Evolutionary conservation across 2,797 vertebrate genomes (phyloP).

Genomic region (Nothura maculosa): DNA sequence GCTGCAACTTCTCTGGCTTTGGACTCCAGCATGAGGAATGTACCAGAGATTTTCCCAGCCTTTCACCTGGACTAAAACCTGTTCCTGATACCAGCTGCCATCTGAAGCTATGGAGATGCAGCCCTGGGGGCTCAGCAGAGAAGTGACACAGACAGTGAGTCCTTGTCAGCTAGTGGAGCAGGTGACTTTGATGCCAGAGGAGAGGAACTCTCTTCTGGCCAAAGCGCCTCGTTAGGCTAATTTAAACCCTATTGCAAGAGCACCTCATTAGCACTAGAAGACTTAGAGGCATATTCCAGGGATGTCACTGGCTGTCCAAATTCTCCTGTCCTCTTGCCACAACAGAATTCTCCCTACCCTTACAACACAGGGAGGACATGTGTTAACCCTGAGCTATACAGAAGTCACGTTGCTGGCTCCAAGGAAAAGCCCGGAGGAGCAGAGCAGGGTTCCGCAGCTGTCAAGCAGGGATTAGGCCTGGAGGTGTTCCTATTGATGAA

Average conservation of each 20-base stretch:
- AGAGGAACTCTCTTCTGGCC: background rate
- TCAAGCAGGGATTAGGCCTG: background rate
- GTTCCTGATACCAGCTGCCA: background rate
- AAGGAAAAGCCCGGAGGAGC: background rate
- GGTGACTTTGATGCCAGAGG: background rate
- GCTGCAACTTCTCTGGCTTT: background rate
- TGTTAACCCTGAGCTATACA: background rate
- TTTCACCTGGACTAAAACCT: background rate
- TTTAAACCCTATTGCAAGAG: rapidly evolving
- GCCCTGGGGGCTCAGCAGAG: background rate
- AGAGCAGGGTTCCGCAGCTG: background rate
- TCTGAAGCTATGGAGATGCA: background rate
- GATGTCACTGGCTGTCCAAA: background rate
- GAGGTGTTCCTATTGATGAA: background rate
- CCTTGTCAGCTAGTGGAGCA: background rate
- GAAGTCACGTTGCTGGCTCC: background rate
- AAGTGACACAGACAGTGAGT: background rate
- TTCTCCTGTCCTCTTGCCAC: background rate
- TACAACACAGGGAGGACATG: background rate
- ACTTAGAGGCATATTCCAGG: background rate
- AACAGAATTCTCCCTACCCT: background rate
- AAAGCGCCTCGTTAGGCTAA: background rate
- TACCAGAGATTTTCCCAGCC: background rate
- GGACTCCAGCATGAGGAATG: background rate
- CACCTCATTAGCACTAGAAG: background rate